Base-by-base conservation (phyloP, 1,140 invertebrate species). In the Cyclina sinensis region DNA sequence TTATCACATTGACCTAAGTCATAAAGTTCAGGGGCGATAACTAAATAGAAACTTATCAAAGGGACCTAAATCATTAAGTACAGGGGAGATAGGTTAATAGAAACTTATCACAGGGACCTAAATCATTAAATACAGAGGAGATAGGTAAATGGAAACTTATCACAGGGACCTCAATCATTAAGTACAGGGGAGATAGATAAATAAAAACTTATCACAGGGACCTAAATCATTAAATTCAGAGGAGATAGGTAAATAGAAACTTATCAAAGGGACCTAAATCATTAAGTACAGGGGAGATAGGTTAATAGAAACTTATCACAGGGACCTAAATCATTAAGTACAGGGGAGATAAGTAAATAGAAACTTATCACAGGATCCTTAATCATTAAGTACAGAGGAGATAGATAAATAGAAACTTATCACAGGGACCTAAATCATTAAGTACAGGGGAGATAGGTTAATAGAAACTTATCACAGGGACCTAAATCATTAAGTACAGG, bases 401-500 rank as follows among this genome's bases (percentile, higher is more conserved):
- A 92, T 27, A 59, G 70, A 76, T 32, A 73, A 54, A 7, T 24
- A 80, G 84, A 90, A 30, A 39, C 74, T n/a, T 82, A 87, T 51
- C 84, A 57, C 48, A 89, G 3, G 78, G 91, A 43, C 93, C 94
- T 12, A 94, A 94, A 90, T 93, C 94, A 65, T 93, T 94, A 90
- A 91, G 92, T n/a, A n/a, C n/a, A n/a, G 83, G 21, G 91, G 92
- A 65, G 89, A 92, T 27, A 59, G 70, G 73, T 32, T 68, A 54
- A 7, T 24, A 80, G 84, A 90, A 30, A 39, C 74, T n/a, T 82
- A 87, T 51, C 84, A 57, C 48, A 89, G 3, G 78, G 91, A 43
- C 93, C 94, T 12, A 94, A 94, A 90, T 93, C 94, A 65, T 93
- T 94, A 90, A 91, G 92, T n/a, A n/a, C n/a, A n/a, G 83, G 21